Conservation (phyloP, 2,888 invertebrate genomes). For the Tenthredo notha region DNA sequence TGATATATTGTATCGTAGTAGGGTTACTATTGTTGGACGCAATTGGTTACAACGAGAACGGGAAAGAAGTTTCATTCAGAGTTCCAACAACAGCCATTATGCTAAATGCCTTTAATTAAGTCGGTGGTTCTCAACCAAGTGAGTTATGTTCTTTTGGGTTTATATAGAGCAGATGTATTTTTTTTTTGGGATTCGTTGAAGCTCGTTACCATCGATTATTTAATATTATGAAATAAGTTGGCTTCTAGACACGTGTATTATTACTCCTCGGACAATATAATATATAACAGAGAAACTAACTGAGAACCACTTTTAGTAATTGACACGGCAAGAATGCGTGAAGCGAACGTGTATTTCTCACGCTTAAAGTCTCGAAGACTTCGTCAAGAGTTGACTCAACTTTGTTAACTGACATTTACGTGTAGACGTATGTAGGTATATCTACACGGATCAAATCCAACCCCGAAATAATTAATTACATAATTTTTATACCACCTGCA, state of each 20-base stretch:
- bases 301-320: constrained; percentile 44
- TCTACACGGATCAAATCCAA: neutral
- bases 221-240: neutral
- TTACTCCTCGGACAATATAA: too few relatives aligned
- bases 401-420: constrained; percentile 20
- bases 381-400: constrained; percentile 33
- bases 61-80: constrained; percentile 63
- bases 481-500: neutral
- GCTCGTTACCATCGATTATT: neutral
- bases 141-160: neutral
- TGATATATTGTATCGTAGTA: neutral
- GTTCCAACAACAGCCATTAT: constrained; percentile 60
- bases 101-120: constrained; percentile 66
- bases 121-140: constrained; percentile 59
- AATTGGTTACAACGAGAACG: constrained; percentile 62
- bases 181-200: neutral
- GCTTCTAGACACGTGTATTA: neutral
- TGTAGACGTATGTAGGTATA: neutral
- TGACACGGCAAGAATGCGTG: constrained; percentile 49
- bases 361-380: constrained; percentile 54
- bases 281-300: neutral
- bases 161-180: neutral
- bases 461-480: neutral
- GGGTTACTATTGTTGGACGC: constrained; percentile 57
- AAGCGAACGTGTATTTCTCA: constrained; percentile 63